These are phyloP conservation scores for Plumapathes pennacea DNA, from an alignment of 92 coral and sea anemone genomes.

Conservation along the genomic window DNA sequence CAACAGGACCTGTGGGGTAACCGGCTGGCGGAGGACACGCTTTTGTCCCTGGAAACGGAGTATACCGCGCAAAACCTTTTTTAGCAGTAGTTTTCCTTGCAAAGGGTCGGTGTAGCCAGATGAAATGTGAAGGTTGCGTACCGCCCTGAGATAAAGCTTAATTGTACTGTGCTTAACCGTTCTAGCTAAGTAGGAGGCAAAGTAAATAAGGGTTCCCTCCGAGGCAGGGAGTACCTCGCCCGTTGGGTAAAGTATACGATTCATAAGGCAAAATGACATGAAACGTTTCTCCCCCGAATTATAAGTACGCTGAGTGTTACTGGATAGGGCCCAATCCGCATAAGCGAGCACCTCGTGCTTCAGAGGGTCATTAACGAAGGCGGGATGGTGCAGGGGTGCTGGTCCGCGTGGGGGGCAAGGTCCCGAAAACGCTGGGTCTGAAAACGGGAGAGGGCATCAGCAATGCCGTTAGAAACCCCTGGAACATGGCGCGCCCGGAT, in stretches of 20 bases:
- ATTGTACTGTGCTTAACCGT: constrained; percentile 3
- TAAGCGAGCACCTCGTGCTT: constrained; percentile 9
- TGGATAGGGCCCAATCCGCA: neutral
- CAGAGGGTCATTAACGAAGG: constrained; percentile 15
- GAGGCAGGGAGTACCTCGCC: constrained; percentile 5
- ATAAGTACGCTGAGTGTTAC: constrained; percentile 9
- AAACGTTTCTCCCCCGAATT: constrained; percentile 13
- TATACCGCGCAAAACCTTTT: constrained; percentile 9
- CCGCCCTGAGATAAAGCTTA: constrained; percentile 12
- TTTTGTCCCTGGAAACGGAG: constrained; percentile 11
- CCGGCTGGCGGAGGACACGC: constrained; percentile 1
- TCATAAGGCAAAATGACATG: neutral
- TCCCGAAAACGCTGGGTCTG: constrained; percentile 48
- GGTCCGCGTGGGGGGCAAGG: constrained; percentile 28
- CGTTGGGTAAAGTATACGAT: neutral
- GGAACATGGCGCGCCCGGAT: constrained; percentile 38
- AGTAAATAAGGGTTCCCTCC: constrained; percentile 11
- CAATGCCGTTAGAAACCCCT: constrained; percentile 36
- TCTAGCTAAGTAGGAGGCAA: constrained; percentile 8
- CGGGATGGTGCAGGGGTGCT: constrained; percentile 17
- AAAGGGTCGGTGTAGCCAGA: constrained; percentile 20
- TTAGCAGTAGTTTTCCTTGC: neutral
- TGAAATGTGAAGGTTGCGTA: constrained; percentile 3
- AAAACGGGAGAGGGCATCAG: constrained; percentile 60
- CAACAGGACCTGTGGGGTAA: neutral